Percentiles rank a stretch among this genome's conserved stretches.
These are phyloP conservation scores for Synergus itoensis DNA, from an alignment of 2,888 invertebrate species.

Conservation along the genomic window DNA sequence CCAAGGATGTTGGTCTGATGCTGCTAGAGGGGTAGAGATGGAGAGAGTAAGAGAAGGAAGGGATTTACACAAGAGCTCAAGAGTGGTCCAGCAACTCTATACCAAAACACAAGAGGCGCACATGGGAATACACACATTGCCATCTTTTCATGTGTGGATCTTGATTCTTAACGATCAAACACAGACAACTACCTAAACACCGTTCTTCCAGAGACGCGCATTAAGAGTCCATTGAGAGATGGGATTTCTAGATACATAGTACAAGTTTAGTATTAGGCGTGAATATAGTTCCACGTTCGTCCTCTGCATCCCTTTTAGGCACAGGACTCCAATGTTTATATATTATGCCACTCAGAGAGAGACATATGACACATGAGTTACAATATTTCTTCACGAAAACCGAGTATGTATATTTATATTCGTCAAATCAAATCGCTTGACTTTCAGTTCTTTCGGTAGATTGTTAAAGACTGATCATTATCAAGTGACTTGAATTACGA, in stretches of 20 bases:
- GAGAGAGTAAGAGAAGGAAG: background rate
- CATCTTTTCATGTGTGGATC: background rate
- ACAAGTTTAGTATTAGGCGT: slow-evolving; percentile 8
- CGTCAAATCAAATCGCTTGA: no score
- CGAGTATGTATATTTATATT: no score
- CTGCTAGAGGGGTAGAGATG: background rate
- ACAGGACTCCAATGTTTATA: background rate
- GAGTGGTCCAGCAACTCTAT: slow-evolving; percentile 12
- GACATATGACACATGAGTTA: background rate
- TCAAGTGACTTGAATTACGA: no score
- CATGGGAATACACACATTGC: background rate
- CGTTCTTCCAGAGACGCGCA: slow-evolving; percentile 2
- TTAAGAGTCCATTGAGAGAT: slow-evolving; percentile 13
- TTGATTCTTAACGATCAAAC: background rate
- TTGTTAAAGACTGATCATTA: no score
- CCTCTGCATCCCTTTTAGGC: background rate
- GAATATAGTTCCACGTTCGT: slow-evolving; percentile 7
- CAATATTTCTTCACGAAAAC: background rate
- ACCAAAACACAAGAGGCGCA: background rate
- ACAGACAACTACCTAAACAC: background rate
- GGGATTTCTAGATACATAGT: background rate
- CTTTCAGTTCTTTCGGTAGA: no score
- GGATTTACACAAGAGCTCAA: background rate
- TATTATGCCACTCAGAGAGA: background rate
- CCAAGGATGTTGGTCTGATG: slow-evolving; percentile 12